phyloP scores from a whole-genome alignment of 2,888 invertebrate genomes.

The Tenthredo amoena region DNA sequence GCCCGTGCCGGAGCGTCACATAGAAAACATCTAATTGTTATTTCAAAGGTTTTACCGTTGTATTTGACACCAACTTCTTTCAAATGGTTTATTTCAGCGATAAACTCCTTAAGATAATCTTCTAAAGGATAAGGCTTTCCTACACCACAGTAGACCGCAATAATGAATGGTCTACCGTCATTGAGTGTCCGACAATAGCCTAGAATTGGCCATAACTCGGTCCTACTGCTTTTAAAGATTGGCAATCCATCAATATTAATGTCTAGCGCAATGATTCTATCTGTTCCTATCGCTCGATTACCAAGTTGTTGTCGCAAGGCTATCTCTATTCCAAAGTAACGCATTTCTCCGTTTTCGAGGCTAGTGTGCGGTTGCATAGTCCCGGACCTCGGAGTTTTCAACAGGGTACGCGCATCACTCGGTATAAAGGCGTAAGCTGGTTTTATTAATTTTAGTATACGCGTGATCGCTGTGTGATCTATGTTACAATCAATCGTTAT shows the following conservation, averaged over 20 bases:
- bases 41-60: neutral
- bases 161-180: too few relatives aligned
- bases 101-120: neutral
- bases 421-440: conserved; percentile 1
- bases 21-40: neutral
- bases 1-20: neutral
- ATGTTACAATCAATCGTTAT: neutral
- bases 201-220: neutral
- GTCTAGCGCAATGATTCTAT: neutral
- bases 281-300: neutral
- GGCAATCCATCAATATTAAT: neutral
- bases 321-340: too few relatives aligned
- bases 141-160: too few relatives aligned
- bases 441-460: neutral
- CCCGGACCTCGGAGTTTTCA: too few relatives aligned
- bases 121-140: too few relatives aligned
- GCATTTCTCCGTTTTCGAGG: too few relatives aligned
- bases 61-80: neutral
- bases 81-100: neutral
- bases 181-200: too few relatives aligned
- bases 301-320: neutral
- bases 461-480: neutral
- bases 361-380: too few relatives aligned
- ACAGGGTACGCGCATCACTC: neutral
- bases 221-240: neutral